Evolutionary conservation across 2,113 vertebrate species (phyloP).

Genomic region (Clarias magur): DNA sequence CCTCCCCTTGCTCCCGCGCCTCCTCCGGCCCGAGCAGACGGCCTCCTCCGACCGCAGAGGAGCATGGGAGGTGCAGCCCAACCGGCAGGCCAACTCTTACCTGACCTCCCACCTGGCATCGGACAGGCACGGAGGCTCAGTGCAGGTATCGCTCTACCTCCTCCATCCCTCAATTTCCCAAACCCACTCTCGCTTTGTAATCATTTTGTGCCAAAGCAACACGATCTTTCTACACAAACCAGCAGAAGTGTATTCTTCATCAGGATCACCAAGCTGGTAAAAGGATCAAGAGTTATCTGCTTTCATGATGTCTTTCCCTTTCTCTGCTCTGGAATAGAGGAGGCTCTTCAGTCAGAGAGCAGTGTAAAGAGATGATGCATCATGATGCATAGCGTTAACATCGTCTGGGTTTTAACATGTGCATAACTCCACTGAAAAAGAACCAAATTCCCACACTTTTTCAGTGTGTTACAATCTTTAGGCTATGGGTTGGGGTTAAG

Average conservation of each 20-base stretch:
- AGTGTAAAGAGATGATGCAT: background rate
- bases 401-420: background rate
- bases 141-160: conserved; percentile 85
- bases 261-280: conserved; percentile 1
- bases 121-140: conserved; percentile 98
- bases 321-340: background rate
- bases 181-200: conserved; percentile 39
- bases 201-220: conserved; percentile 10
- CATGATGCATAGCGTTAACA: background rate
- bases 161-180: background rate
- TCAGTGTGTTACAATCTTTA: background rate
- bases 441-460: background rate
- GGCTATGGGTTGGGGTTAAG: background rate
- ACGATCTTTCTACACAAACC: background rate
- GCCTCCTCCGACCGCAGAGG: conserved; percentile 90
- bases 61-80: conserved; percentile 95
- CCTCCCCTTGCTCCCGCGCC: conserved; percentile 54
- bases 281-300: background rate
- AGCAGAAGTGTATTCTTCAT: background rate
- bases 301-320: background rate
- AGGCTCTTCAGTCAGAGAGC: background rate
- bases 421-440: no score
- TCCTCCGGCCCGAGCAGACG: conserved; percentile 78
- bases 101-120: conserved; percentile 95
- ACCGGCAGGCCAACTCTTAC: conserved; percentile 95